Evolutionary conservation across 1,140 invertebrate species (phyloP).

Genomic region (Cheumatopsyche charites): DNA sequence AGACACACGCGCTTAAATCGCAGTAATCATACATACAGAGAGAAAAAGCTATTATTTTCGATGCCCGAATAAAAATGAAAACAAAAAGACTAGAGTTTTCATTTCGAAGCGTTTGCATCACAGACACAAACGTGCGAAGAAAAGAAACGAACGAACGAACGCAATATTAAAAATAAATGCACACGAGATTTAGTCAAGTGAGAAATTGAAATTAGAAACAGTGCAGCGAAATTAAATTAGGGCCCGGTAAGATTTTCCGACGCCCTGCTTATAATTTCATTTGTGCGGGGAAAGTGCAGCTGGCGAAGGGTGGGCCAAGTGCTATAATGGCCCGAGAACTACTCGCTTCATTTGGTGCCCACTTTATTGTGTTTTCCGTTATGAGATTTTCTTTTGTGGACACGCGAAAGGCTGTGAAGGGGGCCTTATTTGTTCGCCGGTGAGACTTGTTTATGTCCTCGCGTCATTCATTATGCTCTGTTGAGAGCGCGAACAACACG

Average conservation of each 20-base stretch:
- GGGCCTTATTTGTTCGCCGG: constrained; percentile 22
- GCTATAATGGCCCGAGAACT: constrained; percentile 33
- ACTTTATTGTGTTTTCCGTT: constrained; percentile 39
- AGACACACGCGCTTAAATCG: not conserved
- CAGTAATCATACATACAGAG: not conserved
- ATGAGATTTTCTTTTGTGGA: constrained; percentile 38
- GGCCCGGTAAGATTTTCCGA: constrained; percentile 13
- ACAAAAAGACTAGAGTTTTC: too few species aligned
- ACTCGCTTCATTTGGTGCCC: constrained; percentile 35
- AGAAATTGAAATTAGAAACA: constrained; percentile 19
- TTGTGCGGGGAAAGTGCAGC: constrained; percentile 27
- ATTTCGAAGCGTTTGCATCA: too few species aligned
- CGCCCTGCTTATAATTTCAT: constrained; percentile 29
- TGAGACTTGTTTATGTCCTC: constrained; percentile 8
- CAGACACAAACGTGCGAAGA: not conserved
- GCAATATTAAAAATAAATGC: too few species aligned
- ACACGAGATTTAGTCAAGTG: constrained; percentile 7
- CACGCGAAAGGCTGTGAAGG: not conserved
- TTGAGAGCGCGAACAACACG: too few species aligned
- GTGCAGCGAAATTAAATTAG: constrained; percentile 25
- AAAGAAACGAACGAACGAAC: not conserved
- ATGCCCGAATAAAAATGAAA: too few species aligned
- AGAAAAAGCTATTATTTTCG: not conserved
- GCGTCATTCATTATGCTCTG: too few species aligned
- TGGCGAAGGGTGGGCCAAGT: constrained; percentile 12